These are phyloP conservation scores for Rattus rattus DNA, from an alignment of 2,113 vertebrate species.

Conservation along the genomic window DNA sequence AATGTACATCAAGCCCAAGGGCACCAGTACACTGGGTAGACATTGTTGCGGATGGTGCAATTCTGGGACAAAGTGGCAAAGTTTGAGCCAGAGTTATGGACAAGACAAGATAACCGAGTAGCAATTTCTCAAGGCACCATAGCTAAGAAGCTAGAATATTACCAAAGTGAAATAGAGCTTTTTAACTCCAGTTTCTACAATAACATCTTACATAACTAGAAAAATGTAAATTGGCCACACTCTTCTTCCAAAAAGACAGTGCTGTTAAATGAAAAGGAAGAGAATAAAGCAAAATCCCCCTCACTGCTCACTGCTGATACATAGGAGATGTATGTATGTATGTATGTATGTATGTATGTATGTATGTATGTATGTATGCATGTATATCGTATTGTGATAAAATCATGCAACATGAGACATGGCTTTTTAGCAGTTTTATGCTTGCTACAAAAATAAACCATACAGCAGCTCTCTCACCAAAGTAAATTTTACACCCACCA, in stretches of 20 bases:
- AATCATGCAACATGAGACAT: background rate
- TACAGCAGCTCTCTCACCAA: background rate
- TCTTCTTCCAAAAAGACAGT: conserved; percentile 55
- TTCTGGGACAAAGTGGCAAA: background rate
- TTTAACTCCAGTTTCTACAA: conserved; percentile 65
- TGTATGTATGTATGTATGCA: too few relatives aligned
- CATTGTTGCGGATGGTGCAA: background rate
- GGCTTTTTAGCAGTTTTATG: background rate
- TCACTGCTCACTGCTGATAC: background rate
- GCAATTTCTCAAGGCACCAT: background rate
- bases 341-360: too few relatives aligned
- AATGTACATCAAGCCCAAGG: background rate
- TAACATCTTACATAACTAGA: conserved; percentile 70
- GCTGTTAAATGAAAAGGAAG: conserved; percentile 59
- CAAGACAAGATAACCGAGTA: background rate
- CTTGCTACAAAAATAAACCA: too few relatives aligned
- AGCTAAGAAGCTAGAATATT: conserved; percentile 43
- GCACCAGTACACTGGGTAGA: background rate
- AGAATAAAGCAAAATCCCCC: conserved; percentile 47
- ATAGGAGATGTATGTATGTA: background rate
- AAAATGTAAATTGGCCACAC: conserved; percentile 69
- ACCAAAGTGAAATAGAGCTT: conserved; percentile 45
- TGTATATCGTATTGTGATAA: background rate
- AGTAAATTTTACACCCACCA: background rate
- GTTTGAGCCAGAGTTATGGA: background rate